Conservation (phyloP, 2,797 vertebrate genomes). For the Anolis apletophallus region DNA sequence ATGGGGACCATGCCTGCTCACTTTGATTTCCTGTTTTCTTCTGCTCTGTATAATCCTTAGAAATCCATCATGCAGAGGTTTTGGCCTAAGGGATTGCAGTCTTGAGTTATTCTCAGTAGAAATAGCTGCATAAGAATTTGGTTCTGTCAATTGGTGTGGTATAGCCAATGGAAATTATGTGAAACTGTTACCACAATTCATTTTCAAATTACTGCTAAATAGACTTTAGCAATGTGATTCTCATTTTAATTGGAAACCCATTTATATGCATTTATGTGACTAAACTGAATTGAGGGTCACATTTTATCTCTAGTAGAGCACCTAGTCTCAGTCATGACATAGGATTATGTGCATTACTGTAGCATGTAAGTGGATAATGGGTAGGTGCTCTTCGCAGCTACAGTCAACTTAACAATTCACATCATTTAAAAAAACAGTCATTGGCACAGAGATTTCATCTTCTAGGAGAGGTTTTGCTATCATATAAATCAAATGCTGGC, state of each 20-base stretch:
- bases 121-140: too few species aligned
- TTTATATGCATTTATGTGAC: slow-evolving; percentile 35
- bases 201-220: slow-evolving; percentile 5
- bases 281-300: background rate
- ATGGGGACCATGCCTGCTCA: too few species aligned
- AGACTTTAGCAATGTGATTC: slow-evolving; percentile 43
- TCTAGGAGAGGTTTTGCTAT: slow-evolving; percentile 55
- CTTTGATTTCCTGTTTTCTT: too few species aligned
- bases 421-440: slow-evolving; percentile 26
- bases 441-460: slow-evolving; percentile 32
- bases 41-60: too few species aligned
- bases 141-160: too few species aligned
- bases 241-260: slow-evolving; percentile 1
- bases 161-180: background rate
- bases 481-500: slow-evolving; percentile 63
- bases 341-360: background rate
- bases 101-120: too few species aligned
- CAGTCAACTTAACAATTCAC: slow-evolving; percentile 28
- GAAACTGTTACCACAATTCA: background rate
- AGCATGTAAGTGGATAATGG: background rate
- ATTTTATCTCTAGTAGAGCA: background rate
- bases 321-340: background rate
- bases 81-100: too few species aligned
- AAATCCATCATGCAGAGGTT: too few species aligned
- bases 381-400: slow-evolving; percentile 7